A percentile compares a stretch with the other conserved stretches of the same genome.
phyloP scores from a whole-genome alignment of 2,113 vertebrate species.

The Myrmophylax atrothorax region DNA sequence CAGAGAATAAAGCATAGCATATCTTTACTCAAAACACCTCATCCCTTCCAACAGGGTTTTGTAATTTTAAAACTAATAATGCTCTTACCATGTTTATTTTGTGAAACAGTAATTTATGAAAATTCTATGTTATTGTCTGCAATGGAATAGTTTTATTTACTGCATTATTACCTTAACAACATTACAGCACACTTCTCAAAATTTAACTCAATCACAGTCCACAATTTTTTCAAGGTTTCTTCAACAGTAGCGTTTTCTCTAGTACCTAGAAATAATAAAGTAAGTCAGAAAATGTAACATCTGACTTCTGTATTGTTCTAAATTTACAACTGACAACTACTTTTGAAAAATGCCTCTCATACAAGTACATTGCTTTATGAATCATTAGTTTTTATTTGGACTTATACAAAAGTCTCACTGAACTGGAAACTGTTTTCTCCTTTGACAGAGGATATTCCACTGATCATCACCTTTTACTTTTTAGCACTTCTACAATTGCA shows the following conservation, averaged over 20 bases:
- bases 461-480: background rate
- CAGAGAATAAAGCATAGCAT: background rate
- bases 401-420: background rate
- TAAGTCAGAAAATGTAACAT: background rate
- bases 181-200: constrained; percentile 76
- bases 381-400: background rate
- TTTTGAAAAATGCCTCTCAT: background rate
- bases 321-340: background rate
- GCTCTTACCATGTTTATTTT: background rate
- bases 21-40: background rate
- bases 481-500: background rate
- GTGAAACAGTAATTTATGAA: background rate
- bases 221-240: constrained; percentile 80
- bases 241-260: constrained; percentile 77
- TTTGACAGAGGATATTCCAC: background rate
- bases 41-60: background rate
- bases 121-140: background rate
- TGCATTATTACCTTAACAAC: constrained; percentile 83
- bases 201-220: constrained; percentile 79
- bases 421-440: background rate
- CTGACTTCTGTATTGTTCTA: background rate
- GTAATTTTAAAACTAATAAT: background rate
- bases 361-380: background rate
- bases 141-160: background rate
- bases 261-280: constrained; percentile 73